Evolutionary conservation across 2,113 vertebrate species (phyloP), one percentile per base, ranked within the genome.

Genomic region (Calcarius ornatus): DNA sequence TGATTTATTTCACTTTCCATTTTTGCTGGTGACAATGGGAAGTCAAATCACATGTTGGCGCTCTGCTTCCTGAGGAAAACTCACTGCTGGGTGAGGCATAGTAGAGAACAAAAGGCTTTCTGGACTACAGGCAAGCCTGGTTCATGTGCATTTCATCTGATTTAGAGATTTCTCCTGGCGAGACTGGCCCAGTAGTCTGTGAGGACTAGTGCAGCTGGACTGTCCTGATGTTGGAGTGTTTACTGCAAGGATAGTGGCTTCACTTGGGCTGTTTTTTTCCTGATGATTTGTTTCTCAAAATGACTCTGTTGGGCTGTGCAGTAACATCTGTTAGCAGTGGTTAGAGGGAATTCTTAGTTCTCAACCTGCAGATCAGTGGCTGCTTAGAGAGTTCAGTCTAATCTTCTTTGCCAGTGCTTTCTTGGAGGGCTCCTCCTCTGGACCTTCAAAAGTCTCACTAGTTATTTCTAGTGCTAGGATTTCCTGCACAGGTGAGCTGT

Each of bases 91-190:
- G 7, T 68, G 81, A 72, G 30, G 24, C 45, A 31, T 19, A 53
- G 51, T 53, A 53, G 51, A 30, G 51, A 53, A 53, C 51, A 53
- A 31, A 53, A 53, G 28, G 51, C 28, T 53, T 53, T 53, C 28
- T 53, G 51, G 51, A 53, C 10, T 35, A 1, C 15, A 14, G 63
- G 38, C 63, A 38, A 23, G 19, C 12, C 10, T 51, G 63, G 6
- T 40, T 64, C 4, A 2, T 9, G 12, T 30, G 7, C 0, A 0
- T 57, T 82, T 70, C 6, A 22, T n/a, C 33, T 21, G 14, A 37
- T 82, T 22, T 47, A 21, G 63, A 72, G 45, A n/a, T 81, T 20
- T 91, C 17, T 80, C 6, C 23, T 68, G 78, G 42, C 19, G 42
- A 45, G 13, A 30, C 45, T 35, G 50, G 40, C 45, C n/a, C 25